A percentile compares a stretch with the other conserved stretches of the same genome.
Conservation (phyloP, 2,888 invertebrate species). For the Adelognathus sp. region DNA sequence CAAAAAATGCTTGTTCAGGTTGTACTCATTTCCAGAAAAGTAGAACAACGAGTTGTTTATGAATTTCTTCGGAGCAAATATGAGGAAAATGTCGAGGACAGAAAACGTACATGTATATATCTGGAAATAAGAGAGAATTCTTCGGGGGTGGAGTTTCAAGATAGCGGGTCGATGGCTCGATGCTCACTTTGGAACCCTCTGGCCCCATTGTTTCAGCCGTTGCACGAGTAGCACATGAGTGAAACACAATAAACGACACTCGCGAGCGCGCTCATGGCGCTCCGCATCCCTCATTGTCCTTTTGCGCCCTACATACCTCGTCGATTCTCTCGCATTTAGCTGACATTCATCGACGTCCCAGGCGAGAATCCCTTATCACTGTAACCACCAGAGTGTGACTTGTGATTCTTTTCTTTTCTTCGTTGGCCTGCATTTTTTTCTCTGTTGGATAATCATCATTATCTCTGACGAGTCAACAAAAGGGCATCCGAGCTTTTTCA, state of each 20-base stretch:
- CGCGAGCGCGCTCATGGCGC: background rate
- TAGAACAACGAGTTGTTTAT: background rate
- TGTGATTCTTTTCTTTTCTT: background rate
- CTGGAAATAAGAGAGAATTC: background rate
- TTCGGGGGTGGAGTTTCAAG: constrained; percentile 13
- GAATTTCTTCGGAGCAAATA: constrained; percentile 21
- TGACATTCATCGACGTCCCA: constrained; percentile 33
- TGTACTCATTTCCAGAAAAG: constrained; percentile 8
- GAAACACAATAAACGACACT: constrained; percentile 21
- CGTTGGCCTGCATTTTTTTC: background rate
- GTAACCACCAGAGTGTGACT: background rate
- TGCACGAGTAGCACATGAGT: constrained; percentile 25
- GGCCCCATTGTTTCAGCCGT: constrained; percentile 38
- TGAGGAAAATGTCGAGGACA: background rate
- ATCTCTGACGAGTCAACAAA: background rate
- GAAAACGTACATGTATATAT: too few species aligned
- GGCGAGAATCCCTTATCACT: constrained; percentile 3
- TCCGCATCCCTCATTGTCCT: background rate
- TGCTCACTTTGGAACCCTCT: constrained; percentile 14
- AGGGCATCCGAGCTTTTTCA: background rate
- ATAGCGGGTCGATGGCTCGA: constrained; percentile 32
- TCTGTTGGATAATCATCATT: background rate
- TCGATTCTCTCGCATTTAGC: constrained; percentile 23
- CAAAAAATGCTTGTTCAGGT: too few species aligned
- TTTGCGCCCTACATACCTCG: background rate